phyloP scores from a whole-genome alignment of 2,797 vertebrate genomes.

The Taeniopygia guttata region DNA sequence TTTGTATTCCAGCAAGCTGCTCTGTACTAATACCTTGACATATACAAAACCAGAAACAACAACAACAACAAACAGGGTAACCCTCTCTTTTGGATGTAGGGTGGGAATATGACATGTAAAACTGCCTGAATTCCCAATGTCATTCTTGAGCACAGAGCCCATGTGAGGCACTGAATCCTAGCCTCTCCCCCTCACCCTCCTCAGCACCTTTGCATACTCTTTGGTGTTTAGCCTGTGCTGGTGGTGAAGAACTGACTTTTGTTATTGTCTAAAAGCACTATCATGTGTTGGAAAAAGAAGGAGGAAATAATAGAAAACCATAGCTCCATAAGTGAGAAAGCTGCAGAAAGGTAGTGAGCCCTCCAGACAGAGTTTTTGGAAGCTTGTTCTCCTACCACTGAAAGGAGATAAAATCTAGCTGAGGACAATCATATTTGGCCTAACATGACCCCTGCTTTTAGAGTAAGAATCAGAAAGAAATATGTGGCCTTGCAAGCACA shows the following conservation, averaged over 20 bases:
- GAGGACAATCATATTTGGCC: conserved; percentile 25
- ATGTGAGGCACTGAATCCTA: neutral
- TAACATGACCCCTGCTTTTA: conserved; percentile 32
- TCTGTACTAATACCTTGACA: neutral
- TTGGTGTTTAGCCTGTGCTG: neutral
- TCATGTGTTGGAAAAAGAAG: neutral
- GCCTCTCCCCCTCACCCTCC: neutral
- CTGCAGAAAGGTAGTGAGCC: conserved; percentile 1
- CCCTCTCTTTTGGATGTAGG: neutral
- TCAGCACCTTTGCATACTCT: neutral
- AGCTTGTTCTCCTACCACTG: neutral
- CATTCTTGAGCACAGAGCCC: neutral
- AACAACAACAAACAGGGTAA: neutral
- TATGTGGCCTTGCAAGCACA: neutral
- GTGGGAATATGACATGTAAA: neutral
- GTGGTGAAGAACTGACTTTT: neutral
- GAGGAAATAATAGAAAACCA: neutral
- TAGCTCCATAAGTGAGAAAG: neutral
- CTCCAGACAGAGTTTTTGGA: neutral
- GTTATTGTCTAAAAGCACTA: neutral
- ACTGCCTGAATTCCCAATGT: neutral
- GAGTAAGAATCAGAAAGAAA: conserved; percentile 17
- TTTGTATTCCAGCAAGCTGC: neutral
- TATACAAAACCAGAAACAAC: neutral
- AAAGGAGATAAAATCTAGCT: conserved; percentile 41